phyloP scores from a whole-genome alignment of 1,140 invertebrate genomes.

The Alviniconcha marisindica region DNA sequence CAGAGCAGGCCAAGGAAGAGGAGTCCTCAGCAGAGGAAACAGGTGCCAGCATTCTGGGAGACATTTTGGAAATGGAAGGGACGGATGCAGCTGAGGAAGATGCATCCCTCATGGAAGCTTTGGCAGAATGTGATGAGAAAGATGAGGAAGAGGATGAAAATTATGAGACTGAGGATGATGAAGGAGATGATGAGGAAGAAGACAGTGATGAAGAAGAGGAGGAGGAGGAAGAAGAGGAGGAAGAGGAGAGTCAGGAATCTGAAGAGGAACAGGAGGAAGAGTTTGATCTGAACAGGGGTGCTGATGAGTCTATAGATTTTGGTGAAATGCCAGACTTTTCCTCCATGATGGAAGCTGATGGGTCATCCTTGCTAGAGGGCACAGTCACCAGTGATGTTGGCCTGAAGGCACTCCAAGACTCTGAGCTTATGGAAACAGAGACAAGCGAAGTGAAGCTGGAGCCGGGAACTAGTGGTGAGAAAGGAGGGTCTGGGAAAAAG shows the following conservation, averaged over 20 bases:
- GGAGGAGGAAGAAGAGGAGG: constrained; percentile 42
- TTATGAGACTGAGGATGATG: constrained; percentile 39
- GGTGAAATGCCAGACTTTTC: constrained; percentile 37
- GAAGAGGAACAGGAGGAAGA: constrained; percentile 37
- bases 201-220: constrained; percentile 43
- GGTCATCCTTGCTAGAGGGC: constrained; percentile 20
- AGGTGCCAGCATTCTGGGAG: constrained; percentile 24
- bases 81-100: constrained; percentile 44
- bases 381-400: constrained; percentile 21
- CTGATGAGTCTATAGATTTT: constrained; percentile 30
- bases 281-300: constrained; percentile 34
- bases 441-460: neutral
- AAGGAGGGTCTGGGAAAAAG: constrained; percentile 34
- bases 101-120: constrained; percentile 30
- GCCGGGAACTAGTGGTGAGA: neutral
- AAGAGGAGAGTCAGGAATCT: constrained; percentile 46
- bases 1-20: constrained; percentile 33
- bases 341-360: constrained; percentile 16
- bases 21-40: constrained; percentile 59
- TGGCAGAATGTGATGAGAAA: constrained; percentile 35
- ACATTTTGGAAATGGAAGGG: constrained; percentile 37
- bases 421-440: constrained; percentile 21
- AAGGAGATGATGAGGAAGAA: constrained; percentile 55
- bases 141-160: constrained; percentile 45
- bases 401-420: constrained; percentile 15